Base-by-base conservation (phyloP, 2,113 vertebrate species). In the Lagopus leucura region DNA sequence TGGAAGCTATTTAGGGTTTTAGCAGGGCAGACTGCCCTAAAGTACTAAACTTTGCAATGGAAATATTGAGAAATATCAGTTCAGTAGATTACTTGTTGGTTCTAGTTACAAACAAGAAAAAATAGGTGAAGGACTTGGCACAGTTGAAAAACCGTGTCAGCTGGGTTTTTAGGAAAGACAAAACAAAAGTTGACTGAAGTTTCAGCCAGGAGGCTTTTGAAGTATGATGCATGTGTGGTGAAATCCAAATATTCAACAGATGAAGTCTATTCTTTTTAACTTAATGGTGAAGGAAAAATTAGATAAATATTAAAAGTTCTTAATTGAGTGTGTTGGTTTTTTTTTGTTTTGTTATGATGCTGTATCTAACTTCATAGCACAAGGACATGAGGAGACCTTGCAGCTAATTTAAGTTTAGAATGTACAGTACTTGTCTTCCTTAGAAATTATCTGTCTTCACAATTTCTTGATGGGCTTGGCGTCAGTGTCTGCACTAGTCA, bases 1-100 rank as follows among this genome's bases (percentile, higher is more conserved):
- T 64, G 30, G 38, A 78, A 36, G 67, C 80, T 88, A 77, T 82
- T 91, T 88, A 65, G 43, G 36, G 38, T 91, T 88, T 81, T 92
- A 85, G 66, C 60, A 91, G 80, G 45, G 66, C 0, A 2, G 54
- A 40, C 55, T 60, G 25, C 52, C 52, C 27, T 17, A 14, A 28
- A 28, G n/a, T 79, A 48, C 52, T 81, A 54, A 80, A 81, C n/a
- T 78, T 78, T 47, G 66, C 61, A 28, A 0, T 86, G 28, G 15
- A 76, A 57, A 30, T 73, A 16, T 25, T 64, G 57, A 93, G 76
- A 83, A 93, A 75, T 87, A 75, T 87, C 28, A 71, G 13, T 27
- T 78, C 15, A 32, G 16, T 14, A 36, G 14, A 43, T 72, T n/a
- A 20, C 38, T 81, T 79, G 70, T 24, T 64, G 25, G n/a, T 86